These are phyloP conservation scores for Gallinago undulata DNA, from an alignment of 2,113 vertebrate species.

Conservation along the genomic window DNA sequence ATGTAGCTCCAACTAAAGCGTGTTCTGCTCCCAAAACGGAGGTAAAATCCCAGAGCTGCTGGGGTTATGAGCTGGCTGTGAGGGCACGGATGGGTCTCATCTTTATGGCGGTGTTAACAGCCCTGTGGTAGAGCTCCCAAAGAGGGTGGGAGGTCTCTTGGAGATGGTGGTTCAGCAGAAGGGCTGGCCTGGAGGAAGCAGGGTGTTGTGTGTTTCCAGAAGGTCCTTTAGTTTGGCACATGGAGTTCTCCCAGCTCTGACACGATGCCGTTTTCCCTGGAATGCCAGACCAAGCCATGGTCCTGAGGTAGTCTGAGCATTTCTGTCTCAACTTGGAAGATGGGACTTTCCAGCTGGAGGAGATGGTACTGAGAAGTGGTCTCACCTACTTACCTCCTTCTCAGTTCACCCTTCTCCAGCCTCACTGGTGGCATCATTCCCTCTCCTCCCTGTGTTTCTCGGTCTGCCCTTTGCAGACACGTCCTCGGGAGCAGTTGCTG, in stretches of 20 bases:
- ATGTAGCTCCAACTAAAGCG: neutral
- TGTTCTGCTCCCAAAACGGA: neutral
- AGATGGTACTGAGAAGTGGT: neutral
- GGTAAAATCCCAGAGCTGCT: neutral
- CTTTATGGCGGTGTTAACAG: fast-evolving
- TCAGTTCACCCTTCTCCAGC: neutral
- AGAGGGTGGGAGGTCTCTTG: neutral
- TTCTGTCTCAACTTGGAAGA: neutral
- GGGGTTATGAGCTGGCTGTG: neutral
- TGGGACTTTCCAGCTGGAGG: neutral
- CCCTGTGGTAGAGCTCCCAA: neutral
- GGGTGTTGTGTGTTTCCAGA: neutral
- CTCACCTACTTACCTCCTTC: neutral
- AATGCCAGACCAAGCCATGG: fast-evolving
- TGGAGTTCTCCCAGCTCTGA: neutral
- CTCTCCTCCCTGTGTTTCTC: fast-evolving
- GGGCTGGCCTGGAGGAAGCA: neutral
- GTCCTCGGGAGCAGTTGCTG: neutral
- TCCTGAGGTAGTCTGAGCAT: neutral
- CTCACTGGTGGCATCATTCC: neutral
- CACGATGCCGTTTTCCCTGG: fast-evolving
- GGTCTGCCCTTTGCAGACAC: neutral
- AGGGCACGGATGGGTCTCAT: fast-evolving
- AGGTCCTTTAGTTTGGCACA: neutral
- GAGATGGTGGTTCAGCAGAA: neutral